Evolutionary conservation across 1,140 invertebrate species (phyloP), one percentile per base, ranked within the genome.

Genomic region (Brachionus paranguensis): DNA sequence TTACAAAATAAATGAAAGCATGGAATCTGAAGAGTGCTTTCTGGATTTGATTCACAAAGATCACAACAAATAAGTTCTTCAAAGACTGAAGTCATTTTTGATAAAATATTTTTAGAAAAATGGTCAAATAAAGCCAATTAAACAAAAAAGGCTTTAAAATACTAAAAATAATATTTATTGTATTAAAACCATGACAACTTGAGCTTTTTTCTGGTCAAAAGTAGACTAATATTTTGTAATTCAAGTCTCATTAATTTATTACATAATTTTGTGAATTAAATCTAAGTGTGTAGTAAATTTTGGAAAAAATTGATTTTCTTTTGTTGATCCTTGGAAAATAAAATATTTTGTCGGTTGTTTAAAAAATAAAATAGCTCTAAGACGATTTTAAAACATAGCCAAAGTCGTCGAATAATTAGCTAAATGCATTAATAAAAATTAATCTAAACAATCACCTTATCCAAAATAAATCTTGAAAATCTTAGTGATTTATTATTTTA

Each of bases 1-100:
- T 74, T 74, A 17, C 70, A 74, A 11, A 74, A 74, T 24, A 43
- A 41, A 45, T 74, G 70, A 74, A 74, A 74, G 20, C 70, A 74
- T 17, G 37, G 37, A 17, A 45, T 43, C n/a, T 74, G 70, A 17
- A 47, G n/a, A 43, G 70, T 24, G 11, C 24, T 20, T 43, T 74
- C 70, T 43, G 41, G 33, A n/a, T 74, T 45, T 24, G 70, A 74
- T 5, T 74, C 17, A 74, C 70, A 74, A 20, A 74, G 33, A 43
- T 41, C 70, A 43, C 70, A 74, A 1, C 17, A 17, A 8, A 74
- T 43, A 11, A 74, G 33, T 45, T 74, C 37, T 43, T 74, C 70
- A 74, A 43, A 74, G 3, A 43, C 41, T 43, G 70, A 24, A 43
- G 70, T 11, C 70, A 74, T 74, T 74, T 33, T 68, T 68, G 3